Evolutionary conservation across 2,888 invertebrate genomes (phyloP).

Genomic region (Acanthosepion pharaonis): DNA sequence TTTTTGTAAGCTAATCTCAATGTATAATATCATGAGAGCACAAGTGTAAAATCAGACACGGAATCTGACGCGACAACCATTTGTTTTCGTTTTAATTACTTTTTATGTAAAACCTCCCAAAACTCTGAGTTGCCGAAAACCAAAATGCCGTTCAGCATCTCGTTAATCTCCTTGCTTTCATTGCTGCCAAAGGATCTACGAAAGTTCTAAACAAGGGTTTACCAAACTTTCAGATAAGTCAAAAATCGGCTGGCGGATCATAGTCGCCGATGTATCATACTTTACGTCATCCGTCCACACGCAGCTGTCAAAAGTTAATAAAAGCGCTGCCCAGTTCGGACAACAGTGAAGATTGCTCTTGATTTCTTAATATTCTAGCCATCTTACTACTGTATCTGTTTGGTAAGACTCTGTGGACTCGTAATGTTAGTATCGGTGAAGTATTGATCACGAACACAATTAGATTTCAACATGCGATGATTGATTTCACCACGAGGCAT

Average conservation of each 20-base stretch:
- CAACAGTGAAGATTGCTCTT: background rate
- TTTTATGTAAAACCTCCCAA: too few species aligned
- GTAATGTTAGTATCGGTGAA: background rate
- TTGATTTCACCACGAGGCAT: background rate
- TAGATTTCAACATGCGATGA: background rate
- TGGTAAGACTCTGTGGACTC: background rate
- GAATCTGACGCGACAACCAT: too few species aligned
- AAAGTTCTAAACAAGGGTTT: background rate
- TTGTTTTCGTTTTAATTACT: too few species aligned
- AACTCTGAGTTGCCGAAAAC: too few species aligned
- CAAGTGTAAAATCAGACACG: too few species aligned
- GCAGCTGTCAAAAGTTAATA: constrained; percentile 8
- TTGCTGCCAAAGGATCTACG: background rate
- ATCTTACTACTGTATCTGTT: background rate
- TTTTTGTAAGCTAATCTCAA: too few species aligned
- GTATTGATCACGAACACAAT: background rate
- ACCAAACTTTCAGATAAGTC: background rate
- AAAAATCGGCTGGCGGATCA: background rate
- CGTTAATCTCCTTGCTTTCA: background rate
- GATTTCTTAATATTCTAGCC: background rate
- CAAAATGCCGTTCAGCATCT: too few species aligned
- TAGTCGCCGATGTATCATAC: background rate
- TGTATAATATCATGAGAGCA: too few species aligned
- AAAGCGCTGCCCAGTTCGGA: background rate
- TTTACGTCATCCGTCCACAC: background rate